Base-by-base conservation (phyloP, 2,113 vertebrate genomes). In the Craseonycteris thonglongyai region DNA sequence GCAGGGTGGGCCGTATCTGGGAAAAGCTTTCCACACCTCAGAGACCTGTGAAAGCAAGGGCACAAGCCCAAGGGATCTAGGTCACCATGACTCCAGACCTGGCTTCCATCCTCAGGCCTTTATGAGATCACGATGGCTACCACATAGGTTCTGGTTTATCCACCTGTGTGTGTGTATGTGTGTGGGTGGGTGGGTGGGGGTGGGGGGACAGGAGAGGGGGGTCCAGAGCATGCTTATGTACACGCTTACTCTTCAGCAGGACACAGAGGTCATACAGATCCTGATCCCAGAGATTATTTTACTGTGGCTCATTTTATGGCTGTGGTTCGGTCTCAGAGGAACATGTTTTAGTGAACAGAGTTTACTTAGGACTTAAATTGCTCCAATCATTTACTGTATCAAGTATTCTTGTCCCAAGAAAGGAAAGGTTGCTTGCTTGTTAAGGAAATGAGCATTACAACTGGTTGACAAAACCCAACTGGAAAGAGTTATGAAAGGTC, bases 401-500 rank as follows among this genome's bases (percentile, higher is more conserved):
- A 83, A 88, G 51, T 40, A 28, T 88, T 76, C 58, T 88, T 91
- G 15, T 54, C 82, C 95, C 49, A 66, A 96, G 88, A 91, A 83
- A 65, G 47, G 82, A n/a, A 91, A 95, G 81, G 30, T 83, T 92
- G 75, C 51, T 90, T 90, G 72, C 81, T 69, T 92, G 69, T 84
- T 90, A 92, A 79, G 54, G 94, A 95, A 95, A 92, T 59, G 92
- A 94, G 93, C 85, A 71, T 65, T 69, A 80, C 80, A 87, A 76
- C 9, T 79, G 69, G 69, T 83, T 95, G 94, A 93, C 93, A 96
- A 93, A 93, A 79, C 24, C 56, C 84, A 86, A 89, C 88, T 95
- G 91, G 93, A 95, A 92, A 92, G 58, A 75, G 91, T 92, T 88
- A 75, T 3, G 30, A 96, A 88, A 96, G 95, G 85, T 95, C 88